Conservation (phyloP, 2,888 invertebrate genomes). For the Rotaria sp. region DNA sequence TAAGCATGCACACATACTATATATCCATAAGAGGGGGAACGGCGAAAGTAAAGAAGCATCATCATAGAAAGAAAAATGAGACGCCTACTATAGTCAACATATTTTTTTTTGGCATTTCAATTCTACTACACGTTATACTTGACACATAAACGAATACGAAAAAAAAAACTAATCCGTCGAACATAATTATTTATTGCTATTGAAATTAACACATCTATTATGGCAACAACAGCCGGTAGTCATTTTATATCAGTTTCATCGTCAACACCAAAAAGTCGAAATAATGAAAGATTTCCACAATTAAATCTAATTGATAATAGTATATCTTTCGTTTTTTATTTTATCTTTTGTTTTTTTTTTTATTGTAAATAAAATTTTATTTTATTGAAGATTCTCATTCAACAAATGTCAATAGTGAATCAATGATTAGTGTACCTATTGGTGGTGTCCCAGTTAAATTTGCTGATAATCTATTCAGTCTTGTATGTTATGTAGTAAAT, state of each 20-base stretch:
- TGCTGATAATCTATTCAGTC: background rate
- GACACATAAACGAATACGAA: background rate
- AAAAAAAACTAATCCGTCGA: background rate
- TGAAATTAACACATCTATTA: background rate
- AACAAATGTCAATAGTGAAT: background rate
- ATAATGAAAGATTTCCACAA: background rate
- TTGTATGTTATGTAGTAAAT: background rate
- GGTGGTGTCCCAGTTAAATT: conserved; percentile 15
- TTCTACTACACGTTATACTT: background rate
- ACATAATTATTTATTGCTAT: background rate
- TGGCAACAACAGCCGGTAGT: background rate
- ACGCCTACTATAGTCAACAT: background rate
- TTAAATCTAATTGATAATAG: background rate
- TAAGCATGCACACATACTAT: background rate
- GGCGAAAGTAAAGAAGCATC: background rate
- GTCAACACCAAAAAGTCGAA: background rate
- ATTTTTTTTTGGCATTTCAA: background rate
- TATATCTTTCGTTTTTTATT: background rate
- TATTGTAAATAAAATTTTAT: background rate
- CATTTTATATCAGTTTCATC: background rate
- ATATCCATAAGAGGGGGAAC: background rate
- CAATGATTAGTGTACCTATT: background rate
- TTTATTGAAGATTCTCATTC: background rate
- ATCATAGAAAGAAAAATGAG: background rate
- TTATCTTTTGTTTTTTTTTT: background rate